phyloP scores from a whole-genome alignment of 2,113 vertebrate species.

The Poecilia latipinna region DNA sequence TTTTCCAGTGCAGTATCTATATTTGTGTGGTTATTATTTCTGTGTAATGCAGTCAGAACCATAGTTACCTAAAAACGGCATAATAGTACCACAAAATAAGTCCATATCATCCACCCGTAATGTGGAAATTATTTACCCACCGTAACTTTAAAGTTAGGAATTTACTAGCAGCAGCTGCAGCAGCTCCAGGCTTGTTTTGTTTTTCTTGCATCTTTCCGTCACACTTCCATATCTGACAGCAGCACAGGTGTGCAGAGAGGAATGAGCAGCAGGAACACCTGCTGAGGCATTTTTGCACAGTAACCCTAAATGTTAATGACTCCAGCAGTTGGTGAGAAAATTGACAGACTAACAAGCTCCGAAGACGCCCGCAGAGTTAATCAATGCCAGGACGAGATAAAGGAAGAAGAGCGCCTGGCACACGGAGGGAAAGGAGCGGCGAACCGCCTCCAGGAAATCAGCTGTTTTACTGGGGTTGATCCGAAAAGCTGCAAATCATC shows the following conservation, averaged over 20 bases:
- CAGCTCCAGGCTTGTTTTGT: neutral
- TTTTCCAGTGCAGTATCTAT: too few relatives aligned
- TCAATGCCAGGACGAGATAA: constrained; percentile 36
- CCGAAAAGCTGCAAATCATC: constrained; percentile 19
- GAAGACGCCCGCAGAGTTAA: constrained; percentile 40
- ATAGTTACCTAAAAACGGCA: too few relatives aligned
- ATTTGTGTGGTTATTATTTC: too few relatives aligned
- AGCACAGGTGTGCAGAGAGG: constrained; percentile 43
- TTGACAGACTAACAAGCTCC: constrained; percentile 56
- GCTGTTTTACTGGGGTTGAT: constrained; percentile 10
- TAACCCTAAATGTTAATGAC: constrained; percentile 43
- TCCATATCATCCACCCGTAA: neutral
- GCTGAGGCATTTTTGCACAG: constrained; percentile 18
- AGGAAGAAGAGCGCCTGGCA: constrained; percentile 33
- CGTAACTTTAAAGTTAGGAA: neutral
- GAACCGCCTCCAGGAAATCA: constrained; percentile 13
- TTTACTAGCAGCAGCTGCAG: neutral
- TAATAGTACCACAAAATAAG: too few relatives aligned
- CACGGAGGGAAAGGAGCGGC: constrained; percentile 30
- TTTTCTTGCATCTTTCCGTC: constrained; percentile 15
- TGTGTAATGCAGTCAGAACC: too few relatives aligned
- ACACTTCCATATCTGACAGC: constrained; percentile 37
- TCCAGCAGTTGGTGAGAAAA: constrained; percentile 36
- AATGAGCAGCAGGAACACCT: constrained; percentile 46
- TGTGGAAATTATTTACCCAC: neutral